These are phyloP conservation scores for Mionectes olivaceus DNA, from an alignment of 2,797 vertebrate species.

Conservation along the genomic window DNA sequence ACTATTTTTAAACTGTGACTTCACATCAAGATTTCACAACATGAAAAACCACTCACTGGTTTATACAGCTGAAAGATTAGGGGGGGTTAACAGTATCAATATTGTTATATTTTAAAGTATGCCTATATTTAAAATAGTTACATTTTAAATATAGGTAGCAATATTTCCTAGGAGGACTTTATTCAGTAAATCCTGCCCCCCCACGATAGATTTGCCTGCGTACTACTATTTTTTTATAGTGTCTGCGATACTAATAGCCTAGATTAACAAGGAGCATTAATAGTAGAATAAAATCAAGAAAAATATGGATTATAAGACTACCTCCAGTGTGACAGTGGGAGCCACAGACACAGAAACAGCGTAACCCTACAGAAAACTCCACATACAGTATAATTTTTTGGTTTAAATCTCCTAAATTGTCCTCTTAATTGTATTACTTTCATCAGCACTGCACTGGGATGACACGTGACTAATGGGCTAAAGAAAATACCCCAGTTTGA, in stretches of 20 bases:
- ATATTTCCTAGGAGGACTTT: not conserved
- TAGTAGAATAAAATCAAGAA: not conserved
- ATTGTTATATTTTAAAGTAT: not conserved
- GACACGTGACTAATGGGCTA: not conserved
- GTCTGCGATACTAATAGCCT: not conserved
- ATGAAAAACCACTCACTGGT: not conserved
- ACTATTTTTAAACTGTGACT: not conserved
- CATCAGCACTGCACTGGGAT: not conserved
- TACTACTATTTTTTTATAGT: not conserved
- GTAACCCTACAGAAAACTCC: not conserved
- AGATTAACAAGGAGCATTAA: not conserved
- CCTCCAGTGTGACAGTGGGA: not conserved
- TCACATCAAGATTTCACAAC: not conserved
- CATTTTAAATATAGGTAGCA: not conserved
- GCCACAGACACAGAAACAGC: not conserved
- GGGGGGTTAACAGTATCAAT: not conserved
- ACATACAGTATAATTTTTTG: accelerated
- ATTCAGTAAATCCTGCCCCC: not conserved
- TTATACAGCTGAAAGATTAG: not conserved
- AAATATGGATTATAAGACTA: not conserved
- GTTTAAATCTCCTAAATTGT: not conserved
- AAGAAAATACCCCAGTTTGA: not conserved
- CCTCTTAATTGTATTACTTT: not conserved
- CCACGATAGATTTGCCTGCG: not conserved
- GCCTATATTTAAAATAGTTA: not conserved